Evolutionary conservation across 2,797 vertebrate species (phyloP), one percentile per base, ranked within the genome.

Genomic region (Gambelia wislizenii): DNA sequence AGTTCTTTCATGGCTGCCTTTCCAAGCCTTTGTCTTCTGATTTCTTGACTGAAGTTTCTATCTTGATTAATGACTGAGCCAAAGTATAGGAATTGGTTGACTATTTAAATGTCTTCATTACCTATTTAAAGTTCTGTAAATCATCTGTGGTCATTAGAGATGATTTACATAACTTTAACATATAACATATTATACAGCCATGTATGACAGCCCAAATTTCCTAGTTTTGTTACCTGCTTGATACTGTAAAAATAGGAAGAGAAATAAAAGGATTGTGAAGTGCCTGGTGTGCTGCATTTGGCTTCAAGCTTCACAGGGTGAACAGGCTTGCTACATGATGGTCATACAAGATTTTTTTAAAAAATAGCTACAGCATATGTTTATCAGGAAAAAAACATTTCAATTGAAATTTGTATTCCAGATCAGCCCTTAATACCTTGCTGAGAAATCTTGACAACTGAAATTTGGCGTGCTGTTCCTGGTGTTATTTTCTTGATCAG

Each of bases 401-500:
- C 67, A 67, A 59, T 81, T 61, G 7, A 22, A 81, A 81, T 12
- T 39, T 64, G 49, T 27, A 61, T 22, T 33, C 42, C 47, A 61
- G 20, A 47, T 61, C 4, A 25, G 16, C 33, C 33, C n/a, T 86
- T 67, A 52, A 74, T 39, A 39, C 70, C 9, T 22, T 39, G 30
- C 30, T 54, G 8, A 33, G n/a, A 70, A 47, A 22, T 39, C 25
- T 70, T 70, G n/a, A 27, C 47, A 54, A 70, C 27, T 87, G 47
- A 56, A 70, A 52, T 70, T 70, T 80, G 86, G 72, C 80, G 69
- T 52, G 44, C 16, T 54, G 77, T 22, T 44, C 18, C 47, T 72
- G 25, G 80, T 42, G 22, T 80, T 77, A 93, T 61, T 95, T 94
- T 83, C 92, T 89, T 96, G 95, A 95, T 92, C 95, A 27, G 79